Evolutionary conservation across 2,113 vertebrate species (phyloP), one percentile per base, ranked within the genome.

Genomic region (Thalassoma bifasciatum): DNA sequence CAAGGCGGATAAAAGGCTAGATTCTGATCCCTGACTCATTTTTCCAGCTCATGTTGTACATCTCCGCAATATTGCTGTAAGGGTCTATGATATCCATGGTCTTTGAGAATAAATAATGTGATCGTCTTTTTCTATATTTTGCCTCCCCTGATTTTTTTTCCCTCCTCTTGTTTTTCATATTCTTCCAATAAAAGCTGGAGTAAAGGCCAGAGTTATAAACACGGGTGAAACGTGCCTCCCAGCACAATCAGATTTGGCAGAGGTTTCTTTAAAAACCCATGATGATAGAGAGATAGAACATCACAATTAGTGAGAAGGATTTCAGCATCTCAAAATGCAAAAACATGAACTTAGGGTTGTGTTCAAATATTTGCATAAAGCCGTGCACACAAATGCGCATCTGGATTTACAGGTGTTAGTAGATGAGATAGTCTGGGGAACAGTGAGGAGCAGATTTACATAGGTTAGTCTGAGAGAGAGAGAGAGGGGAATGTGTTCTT

Each of bases 1-100:
- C 86, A 91, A 91, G 88, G 86, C 77, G 70, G 81, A 93, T 93
- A 91, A 92, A 93, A 85, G 84, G 86, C 77, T 75, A 21, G 57
- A 84, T 88, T 90, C 83, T 75, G 75, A 88, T 89, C 86, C 83
- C 85, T 86, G 89, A 91, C 88, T 92, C 88, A 86, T 87, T 88
- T 49, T 84, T 81, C 69, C 75, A 11, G 76, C 83, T 91, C 82
- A 86, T 86, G 88, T 68, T 83, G 62, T 77, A 58, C 80, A 72
- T 88, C 67, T 71, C 71, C 4, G n/a, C 86, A 74, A 87, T 82
- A 84, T 88, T 86, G 89, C 89, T 88, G 40, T 42, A 73, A 90
- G 89, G 85, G 64, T 65, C 77, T 71, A 68, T 85, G 77, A 90
- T 88, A 86, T 83, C 85, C 71, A 46, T 65, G 65, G 74, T 84